Base-by-base conservation (phyloP, 2,797 vertebrate species). In the Xenentodon cancila region DNA sequence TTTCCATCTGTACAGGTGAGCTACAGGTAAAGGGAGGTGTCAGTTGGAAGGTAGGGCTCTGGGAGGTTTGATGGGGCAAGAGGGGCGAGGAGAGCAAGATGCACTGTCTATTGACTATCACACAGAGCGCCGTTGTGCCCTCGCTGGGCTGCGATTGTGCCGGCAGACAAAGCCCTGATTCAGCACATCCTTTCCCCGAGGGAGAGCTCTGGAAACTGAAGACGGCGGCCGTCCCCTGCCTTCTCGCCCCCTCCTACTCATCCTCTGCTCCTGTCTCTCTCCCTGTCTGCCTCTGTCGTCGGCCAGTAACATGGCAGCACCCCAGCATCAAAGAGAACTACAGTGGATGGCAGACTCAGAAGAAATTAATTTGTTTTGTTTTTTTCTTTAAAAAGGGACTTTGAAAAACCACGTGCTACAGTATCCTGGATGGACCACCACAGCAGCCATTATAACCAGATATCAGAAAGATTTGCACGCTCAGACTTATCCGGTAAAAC, bases 101-200 rank as follows among this genome's bases (percentile, higher is more conserved):
- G 88, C 85, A 80, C 89, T 79, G 86, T 90, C 88, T 85, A 86
- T 90, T 92, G 90, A 91, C 84, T 83, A 81, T 80, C 77, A 82
- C 85, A 94, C 92, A 94, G 92, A 92, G 92, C 88, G 68, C 91
- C 93, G 92, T 94, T 94, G 93, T 94, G 90, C 90, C 92, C 91
- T 91, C 81, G 84, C 88, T 54, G 82, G 89, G 86, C 81, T 78
- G 72, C 74, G 86, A 93, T 92, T 92, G 89, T 93, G 90, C 89
- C 84, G 71, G 73, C 46, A 85, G 91, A 94, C 94, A 94, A 94
- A 94, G 93, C 86, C 78, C 83, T 92, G 92, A 94, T 94, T 94
- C 94, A 94, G 93, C 89, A 91, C 88, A 90, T 93, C 91, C 85
- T 88, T 90, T 88, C 90, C 92, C 88, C 77, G 72, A 86, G 92